Percentiles rank a stretch among this genome's conserved stretches.
Evolutionary conservation across 2,113 vertebrate species (phyloP).

Genomic region (Campylomormyrus numenius): DNA sequence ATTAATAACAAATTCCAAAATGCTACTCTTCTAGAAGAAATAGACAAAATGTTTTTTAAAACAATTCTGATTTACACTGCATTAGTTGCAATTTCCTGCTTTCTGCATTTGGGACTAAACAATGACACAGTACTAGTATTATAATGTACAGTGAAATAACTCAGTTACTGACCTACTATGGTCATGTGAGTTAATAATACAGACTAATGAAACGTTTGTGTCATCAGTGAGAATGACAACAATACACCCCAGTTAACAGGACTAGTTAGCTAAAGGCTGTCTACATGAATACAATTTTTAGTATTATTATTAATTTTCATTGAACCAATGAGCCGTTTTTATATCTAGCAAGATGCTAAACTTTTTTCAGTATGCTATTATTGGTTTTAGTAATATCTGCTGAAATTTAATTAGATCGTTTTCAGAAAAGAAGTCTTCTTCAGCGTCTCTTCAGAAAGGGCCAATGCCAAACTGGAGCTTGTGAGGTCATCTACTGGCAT

Average conservation of each 20-base stretch:
- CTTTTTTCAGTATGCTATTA: not conserved
- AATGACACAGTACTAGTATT: not conserved
- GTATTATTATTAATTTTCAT: constrained; percentile 11
- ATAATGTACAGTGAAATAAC: not conserved
- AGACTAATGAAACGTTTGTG: not conserved
- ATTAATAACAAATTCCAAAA: not conserved
- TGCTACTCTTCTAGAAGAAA: not conserved
- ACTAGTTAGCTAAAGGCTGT: constrained; percentile 1
- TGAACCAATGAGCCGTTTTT: not conserved
- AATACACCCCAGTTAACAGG: not conserved
- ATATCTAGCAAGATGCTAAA: constrained; percentile 2
- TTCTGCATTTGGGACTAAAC: not conserved
- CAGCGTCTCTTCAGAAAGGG: not conserved
- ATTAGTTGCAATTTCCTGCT: not conserved
- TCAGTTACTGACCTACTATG: not conserved
- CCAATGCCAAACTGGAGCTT: not conserved
- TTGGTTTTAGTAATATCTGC: constrained; percentile 10
- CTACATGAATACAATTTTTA: constrained; percentile 7
- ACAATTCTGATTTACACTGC: not conserved
- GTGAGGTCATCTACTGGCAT: not conserved
- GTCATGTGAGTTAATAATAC: not conserved
- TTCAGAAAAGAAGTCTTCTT: not conserved
- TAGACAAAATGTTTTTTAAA: not conserved
- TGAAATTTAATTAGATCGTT: not conserved
- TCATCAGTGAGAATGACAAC: not conserved